Evolutionary conservation across 2,113 vertebrate genomes (phyloP).

Genomic region (Festucalex cinctus): DNA sequence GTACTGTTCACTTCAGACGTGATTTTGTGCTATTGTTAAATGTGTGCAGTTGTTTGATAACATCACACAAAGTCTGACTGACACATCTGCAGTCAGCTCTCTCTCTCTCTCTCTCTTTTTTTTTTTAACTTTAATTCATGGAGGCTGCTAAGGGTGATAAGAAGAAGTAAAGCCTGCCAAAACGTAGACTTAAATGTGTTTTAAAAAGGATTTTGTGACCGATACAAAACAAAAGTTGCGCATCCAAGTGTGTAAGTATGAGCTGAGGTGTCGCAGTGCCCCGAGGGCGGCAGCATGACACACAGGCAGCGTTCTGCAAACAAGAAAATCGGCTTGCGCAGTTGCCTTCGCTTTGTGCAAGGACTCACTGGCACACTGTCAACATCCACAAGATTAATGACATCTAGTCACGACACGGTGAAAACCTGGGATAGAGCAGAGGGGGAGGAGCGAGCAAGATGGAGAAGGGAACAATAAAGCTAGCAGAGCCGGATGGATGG

Average conservation of each 20-base stretch:
- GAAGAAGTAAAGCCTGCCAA: not conserved
- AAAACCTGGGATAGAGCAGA: slow-evolving; percentile 33
- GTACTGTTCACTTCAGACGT: no score
- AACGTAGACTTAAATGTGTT: not conserved
- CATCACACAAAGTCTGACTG: not conserved
- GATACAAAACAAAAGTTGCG: not conserved
- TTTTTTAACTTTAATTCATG: no score
- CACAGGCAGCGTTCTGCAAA: slow-evolving; percentile 47
- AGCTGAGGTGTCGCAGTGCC: slow-evolving; percentile 13
- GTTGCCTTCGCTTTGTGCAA: slow-evolving; percentile 70
- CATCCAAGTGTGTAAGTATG: not conserved
- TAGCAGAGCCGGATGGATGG: no score
- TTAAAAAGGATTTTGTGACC: not conserved
- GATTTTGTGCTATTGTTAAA: no score
- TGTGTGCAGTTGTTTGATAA: no score
- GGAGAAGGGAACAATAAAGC: slow-evolving; percentile 1
- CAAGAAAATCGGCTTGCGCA: slow-evolving; percentile 66
- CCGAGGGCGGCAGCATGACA: slow-evolving; percentile 27
- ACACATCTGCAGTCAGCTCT: no score
- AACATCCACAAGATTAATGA: slow-evolving; percentile 77
- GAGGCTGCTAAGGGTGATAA: not conserved
- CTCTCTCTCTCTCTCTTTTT: no score
- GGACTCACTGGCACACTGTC: slow-evolving; percentile 67
- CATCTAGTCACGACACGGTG: slow-evolving; percentile 77
- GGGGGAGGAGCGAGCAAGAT: slow-evolving; percentile 19